These are phyloP conservation scores for Salvelinus alpinus DNA, from an alignment of 2,113 vertebrate genomes.

Conservation along the genomic window DNA sequence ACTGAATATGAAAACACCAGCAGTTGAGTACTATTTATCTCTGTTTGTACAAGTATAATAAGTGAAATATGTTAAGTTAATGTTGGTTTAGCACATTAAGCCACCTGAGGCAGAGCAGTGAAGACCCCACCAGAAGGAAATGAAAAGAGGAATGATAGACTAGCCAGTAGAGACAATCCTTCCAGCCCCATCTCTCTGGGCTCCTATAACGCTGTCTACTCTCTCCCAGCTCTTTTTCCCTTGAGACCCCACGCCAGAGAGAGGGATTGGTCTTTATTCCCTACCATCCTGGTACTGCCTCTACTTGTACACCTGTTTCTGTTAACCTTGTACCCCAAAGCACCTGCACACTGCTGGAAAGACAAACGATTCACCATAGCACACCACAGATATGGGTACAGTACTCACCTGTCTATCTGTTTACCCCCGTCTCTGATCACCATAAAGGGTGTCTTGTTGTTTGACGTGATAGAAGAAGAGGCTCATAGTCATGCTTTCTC, in stretches of 20 bases:
- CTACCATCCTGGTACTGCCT: conserved; percentile 27
- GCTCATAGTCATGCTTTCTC: not conserved
- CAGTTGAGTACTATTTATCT: too few species aligned
- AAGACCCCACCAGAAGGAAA: not conserved
- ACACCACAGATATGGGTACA: not conserved
- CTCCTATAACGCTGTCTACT: conserved; percentile 7
- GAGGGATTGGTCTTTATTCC: conserved; percentile 18
- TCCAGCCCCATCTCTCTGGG: conserved; percentile 14
- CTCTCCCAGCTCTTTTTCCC: conserved; percentile 1
- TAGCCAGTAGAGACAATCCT: conserved; percentile 8
- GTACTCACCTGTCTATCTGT: not conserved
- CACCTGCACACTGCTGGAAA: conserved; percentile 5
- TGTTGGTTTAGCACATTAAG: not conserved
- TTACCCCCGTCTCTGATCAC: conserved; percentile 7
- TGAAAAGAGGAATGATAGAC: not conserved
- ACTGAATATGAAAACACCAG: too few species aligned
- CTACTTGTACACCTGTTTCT: conserved; percentile 31
- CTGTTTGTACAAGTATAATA: too few species aligned
- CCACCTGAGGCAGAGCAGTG: not conserved
- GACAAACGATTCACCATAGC: not conserved
- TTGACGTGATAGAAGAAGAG: conserved; percentile 3
- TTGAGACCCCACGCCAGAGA: conserved; percentile 13
- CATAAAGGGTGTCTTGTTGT: conserved; percentile 15
- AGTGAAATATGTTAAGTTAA: not conserved
- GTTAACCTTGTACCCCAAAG: conserved; percentile 6